phyloP scores from a whole-genome alignment of 1,140 invertebrate species.

The Pinna nobilis region DNA sequence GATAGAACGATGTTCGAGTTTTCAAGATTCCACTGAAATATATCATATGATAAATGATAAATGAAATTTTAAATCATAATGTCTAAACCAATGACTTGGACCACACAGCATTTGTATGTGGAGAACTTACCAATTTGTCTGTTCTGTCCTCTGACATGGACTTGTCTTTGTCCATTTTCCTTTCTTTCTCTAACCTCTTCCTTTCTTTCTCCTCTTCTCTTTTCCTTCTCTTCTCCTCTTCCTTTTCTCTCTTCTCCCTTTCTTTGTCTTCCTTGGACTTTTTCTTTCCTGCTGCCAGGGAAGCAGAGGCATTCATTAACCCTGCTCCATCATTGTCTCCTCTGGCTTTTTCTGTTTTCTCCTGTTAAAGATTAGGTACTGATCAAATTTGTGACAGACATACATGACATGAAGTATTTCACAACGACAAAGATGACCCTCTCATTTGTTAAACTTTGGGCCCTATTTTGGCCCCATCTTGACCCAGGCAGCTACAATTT shows the following conservation, averaged over 20 bases:
- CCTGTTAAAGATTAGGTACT: conserved; percentile 3
- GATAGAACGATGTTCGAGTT: too few relatives aligned
- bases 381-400: too few relatives aligned
- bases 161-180: conserved; percentile 32
- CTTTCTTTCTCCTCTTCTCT: conserved; percentile 39
- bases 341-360: conserved; percentile 1
- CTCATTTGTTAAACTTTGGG: too few relatives aligned
- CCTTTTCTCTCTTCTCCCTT: conserved; percentile 41
- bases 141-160: conserved; percentile 23
- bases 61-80: background rate
- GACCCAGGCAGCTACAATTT: too few relatives aligned
- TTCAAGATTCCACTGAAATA: background rate
- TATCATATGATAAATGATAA: background rate
- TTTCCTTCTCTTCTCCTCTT: conserved; percentile 43
- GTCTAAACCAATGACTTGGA: background rate
- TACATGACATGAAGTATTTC: too few relatives aligned
- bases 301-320: background rate
- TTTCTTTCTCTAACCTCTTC: conserved; percentile 33
- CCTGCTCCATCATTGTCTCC: conserved; percentile 10
- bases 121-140: conserved; percentile 25
- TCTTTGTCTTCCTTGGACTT: conserved; percentile 44
- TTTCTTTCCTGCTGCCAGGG: conserved; percentile 21
- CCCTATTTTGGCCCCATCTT: too few relatives aligned
- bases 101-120: too few relatives aligned
- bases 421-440: too few relatives aligned